Evolutionary conservation across 2,888 invertebrate genomes (phyloP).

Genomic region (Zygaena filipendulae): DNA sequence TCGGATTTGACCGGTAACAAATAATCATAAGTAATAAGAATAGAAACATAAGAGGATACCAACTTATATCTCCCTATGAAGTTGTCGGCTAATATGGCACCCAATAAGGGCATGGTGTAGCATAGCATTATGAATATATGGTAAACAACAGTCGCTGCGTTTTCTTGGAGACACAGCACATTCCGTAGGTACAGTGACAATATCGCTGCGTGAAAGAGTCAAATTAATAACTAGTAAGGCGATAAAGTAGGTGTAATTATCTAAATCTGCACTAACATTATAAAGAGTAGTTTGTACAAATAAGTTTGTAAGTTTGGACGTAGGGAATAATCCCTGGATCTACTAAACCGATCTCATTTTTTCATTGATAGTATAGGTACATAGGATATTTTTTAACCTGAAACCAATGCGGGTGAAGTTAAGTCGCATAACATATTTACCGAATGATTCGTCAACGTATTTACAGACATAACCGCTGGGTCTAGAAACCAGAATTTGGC

Average conservation of each 20-base stretch:
- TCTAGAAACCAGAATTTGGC: too few relatives aligned
- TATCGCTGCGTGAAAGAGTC: constrained; percentile 71
- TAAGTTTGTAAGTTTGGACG: too few relatives aligned
- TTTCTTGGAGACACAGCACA: constrained; percentile 73
- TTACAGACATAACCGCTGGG: too few relatives aligned
- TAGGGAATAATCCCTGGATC: too few relatives aligned
- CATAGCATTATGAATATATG: constrained; percentile 82
- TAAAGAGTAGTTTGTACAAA: neutral
- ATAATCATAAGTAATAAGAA: too few relatives aligned
- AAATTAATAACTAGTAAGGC: neutral
- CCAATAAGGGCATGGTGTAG: constrained; percentile 79
- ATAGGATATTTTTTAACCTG: too few relatives aligned
- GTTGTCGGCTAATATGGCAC: constrained; percentile 83
- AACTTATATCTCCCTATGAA: constrained; percentile 78
- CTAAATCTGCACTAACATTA: neutral
- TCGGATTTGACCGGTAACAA: too few relatives aligned
- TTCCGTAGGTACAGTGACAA: constrained; percentile 80
- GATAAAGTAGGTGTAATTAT: neutral
- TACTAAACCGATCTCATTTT: too few relatives aligned
- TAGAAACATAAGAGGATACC: too few relatives aligned
- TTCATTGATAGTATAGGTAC: neutral
- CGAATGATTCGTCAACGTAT: too few relatives aligned
- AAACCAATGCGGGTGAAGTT: too few relatives aligned
- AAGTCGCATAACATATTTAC: too few relatives aligned
- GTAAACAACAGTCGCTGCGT: constrained; percentile 78